phyloP scores from a whole-genome alignment of 2,797 vertebrate species.

The Melanitta fusca region DNA sequence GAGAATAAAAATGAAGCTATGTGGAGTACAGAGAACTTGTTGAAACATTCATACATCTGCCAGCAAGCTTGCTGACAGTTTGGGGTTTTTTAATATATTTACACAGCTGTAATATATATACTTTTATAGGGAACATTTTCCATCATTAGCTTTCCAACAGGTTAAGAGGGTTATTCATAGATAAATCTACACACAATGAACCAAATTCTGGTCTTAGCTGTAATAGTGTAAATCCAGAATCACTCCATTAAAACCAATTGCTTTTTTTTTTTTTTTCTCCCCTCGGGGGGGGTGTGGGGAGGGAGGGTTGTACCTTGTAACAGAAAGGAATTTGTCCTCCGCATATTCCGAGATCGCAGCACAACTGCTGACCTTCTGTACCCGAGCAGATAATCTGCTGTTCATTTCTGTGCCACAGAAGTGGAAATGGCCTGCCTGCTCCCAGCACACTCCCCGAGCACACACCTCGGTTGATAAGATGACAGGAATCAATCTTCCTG shows the following conservation, averaged over 20 bases:
- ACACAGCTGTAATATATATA: slow-evolving; percentile 70
- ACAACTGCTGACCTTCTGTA: slow-evolving; percentile 55
- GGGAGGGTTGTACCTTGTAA: slow-evolving; percentile 29
- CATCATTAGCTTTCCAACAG: slow-evolving; percentile 65
- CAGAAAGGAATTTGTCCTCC: slow-evolving; percentile 54
- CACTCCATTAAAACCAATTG: slow-evolving; percentile 27
- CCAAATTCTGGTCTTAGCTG: slow-evolving; percentile 27
- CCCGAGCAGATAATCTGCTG: slow-evolving; percentile 17
- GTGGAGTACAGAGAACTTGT: slow-evolving; percentile 68
- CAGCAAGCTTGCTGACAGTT: slow-evolving; percentile 66
- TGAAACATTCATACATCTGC: slow-evolving; percentile 69
- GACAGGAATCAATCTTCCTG: slow-evolving; percentile 63
- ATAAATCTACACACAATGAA: slow-evolving; percentile 68
- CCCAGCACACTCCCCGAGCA: not conserved
- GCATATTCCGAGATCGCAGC: slow-evolving; percentile 35
- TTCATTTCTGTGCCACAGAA: slow-evolving; percentile 40
- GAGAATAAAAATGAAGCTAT: slow-evolving; percentile 59
- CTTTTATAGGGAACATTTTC: slow-evolving; percentile 78
- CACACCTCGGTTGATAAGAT: slow-evolving; percentile 29
- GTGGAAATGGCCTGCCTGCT: not conserved
- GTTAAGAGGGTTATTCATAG: slow-evolving; percentile 76
- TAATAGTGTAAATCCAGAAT: slow-evolving; percentile 18
- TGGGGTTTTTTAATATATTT: slow-evolving; percentile 62
- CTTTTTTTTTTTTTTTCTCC: not conserved
- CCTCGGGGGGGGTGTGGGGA: not conserved